phyloP scores from a whole-genome alignment of 2,113 vertebrate species.

The Tricholaema leucomelas region DNA sequence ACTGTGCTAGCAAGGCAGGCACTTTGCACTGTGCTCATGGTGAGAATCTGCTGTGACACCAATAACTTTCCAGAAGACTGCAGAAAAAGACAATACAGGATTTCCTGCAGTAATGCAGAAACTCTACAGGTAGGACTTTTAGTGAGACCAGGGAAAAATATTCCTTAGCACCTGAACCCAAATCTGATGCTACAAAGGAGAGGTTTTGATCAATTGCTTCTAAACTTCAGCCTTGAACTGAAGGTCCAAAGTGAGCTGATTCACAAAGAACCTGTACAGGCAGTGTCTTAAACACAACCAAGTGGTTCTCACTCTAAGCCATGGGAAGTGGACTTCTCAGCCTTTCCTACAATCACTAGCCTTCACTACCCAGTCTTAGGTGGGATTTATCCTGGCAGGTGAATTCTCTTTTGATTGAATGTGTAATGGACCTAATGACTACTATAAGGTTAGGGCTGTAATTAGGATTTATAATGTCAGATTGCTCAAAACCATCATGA shows the following conservation, averaged over 20 bases:
- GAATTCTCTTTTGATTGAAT: background rate
- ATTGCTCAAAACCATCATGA: background rate
- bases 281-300: background rate
- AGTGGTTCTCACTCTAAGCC: background rate
- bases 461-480: background rate
- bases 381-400: background rate
- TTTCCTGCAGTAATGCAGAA: background rate
- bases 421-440: background rate
- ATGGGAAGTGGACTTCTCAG: background rate
- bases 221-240: background rate
- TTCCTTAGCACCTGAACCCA: background rate
- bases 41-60: background rate
- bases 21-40: background rate
- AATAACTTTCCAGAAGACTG: background rate
- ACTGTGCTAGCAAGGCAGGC: background rate
- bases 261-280: background rate
- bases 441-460: background rate
- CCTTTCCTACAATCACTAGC: background rate
- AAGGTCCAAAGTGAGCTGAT: background rate
- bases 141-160: background rate
- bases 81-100: background rate
- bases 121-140: background rate
- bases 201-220: background rate
- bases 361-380: background rate
- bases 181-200: background rate